Evolutionary conservation across 2,888 invertebrate genomes (phyloP), one percentile per base, ranked within the genome.

Genomic region (Arrhopalites spinosus): DNA sequence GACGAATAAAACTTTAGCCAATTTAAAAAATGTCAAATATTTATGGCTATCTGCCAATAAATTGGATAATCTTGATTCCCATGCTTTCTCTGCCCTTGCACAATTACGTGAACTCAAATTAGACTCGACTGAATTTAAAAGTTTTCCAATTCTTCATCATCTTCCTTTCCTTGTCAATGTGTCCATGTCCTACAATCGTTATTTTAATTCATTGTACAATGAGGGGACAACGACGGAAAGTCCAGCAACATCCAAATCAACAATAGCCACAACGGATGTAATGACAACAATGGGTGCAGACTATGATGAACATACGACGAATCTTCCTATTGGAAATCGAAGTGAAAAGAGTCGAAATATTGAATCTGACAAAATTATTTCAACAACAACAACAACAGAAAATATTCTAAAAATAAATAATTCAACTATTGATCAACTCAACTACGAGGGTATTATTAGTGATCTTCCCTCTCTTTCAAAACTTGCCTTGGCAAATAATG

Each of bases 401-500:
- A 59, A 11, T 59, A 11, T 36, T 11, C 3, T 36, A 7, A 36
- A 11, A 36, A 36, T 36, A 11, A 36, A 25, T 25, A 59, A 8
- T 25, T 3, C 5, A 25, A 59, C 3, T 11, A 45, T 23, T 29
- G 30, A 43, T 27, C 25, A 56, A 61, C 13, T 23, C 11, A 53
- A 74, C 13, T 56, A 29, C 25, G 20, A 43, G 20, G 76, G 78
- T 29, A 50, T 76, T 2, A 79, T 81, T 61, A 76, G 74, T 3
- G 76, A 81, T 45, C 70, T 80, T 43, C 78, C 78, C 47, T 71
- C 78, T 1, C 53, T 81, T 17, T 73, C 69, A n/a, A 79, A 78
- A 29, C 75, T 82, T 17, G 70, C 76, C 45, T 69, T 82, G 8
- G 76, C 74, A 8, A 79, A 79, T 76, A 79, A 81, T 69, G 78